Percentiles rank a stretch among this genome's conserved stretches.
These are phyloP conservation scores for Tetragnatha montana DNA, from an alignment of 2,888 invertebrate species.

Conservation along the genomic window DNA sequence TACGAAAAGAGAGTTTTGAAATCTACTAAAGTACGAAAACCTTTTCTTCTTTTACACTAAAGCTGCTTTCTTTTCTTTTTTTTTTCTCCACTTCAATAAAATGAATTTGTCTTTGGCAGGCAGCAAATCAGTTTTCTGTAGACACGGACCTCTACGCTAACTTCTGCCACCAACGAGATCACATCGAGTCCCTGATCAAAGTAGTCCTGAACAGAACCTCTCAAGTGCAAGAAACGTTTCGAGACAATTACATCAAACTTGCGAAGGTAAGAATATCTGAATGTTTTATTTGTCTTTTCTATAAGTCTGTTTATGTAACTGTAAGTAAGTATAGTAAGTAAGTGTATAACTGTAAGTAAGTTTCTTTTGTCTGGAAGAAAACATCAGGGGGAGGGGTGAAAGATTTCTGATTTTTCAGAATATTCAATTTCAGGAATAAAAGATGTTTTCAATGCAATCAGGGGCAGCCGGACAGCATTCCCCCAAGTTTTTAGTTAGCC, in stretches of 20 bases:
- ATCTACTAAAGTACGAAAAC: neutral
- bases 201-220: slow-evolving; percentile 36
- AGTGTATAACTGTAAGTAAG: too few relatives aligned
- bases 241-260: slow-evolving; percentile 36
- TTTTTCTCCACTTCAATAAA: neutral
- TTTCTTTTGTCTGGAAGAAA: too few relatives aligned
- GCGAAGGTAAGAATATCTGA: slow-evolving; percentile 35
- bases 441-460: too few relatives aligned
- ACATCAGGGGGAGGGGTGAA: too few relatives aligned
- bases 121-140: slow-evolving; percentile 11
- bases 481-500: too few relatives aligned
- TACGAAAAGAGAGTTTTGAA: slow-evolving; percentile 36
- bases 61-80: neutral
- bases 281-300: too few relatives aligned
- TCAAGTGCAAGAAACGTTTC: slow-evolving; percentile 43
- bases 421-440: too few relatives aligned
- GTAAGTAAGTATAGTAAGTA: too few relatives aligned
- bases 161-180: slow-evolving; percentile 39
- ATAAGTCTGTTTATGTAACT: too few relatives aligned
- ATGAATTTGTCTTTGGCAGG: neutral
- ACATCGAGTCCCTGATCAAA: slow-evolving; percentile 47
- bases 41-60: neutral
- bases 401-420: too few relatives aligned
- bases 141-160: slow-evolving; percentile 28
- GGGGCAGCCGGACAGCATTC: too few relatives aligned